A percentile compares a stretch with the other conserved stretches of the same genome.
Conservation (phyloP, 1,140 invertebrate species). For the Drosophila parabipectinata region DNA sequence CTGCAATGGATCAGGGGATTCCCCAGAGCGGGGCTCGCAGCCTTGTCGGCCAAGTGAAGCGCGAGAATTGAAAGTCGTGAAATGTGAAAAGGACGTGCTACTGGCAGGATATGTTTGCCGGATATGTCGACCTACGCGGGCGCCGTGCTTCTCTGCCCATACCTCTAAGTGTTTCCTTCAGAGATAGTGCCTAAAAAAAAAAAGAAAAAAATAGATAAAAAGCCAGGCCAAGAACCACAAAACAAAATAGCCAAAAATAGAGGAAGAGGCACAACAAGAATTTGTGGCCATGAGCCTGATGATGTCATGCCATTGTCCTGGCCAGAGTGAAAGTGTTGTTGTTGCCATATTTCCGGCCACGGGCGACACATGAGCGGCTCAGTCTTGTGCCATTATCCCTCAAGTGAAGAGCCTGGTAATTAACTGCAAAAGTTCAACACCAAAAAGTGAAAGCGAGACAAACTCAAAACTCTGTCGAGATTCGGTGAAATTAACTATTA, state of each 20-base stretch:
- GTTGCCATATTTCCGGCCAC: conserved; percentile 19
- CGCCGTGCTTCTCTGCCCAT: neutral
- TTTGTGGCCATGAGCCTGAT: conserved; percentile 56
- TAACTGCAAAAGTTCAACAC: conserved; percentile 30
- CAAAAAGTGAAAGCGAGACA: conserved; percentile 27
- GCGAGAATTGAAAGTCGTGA: conserved; percentile 31
- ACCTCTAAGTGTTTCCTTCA: conserved; percentile 30
- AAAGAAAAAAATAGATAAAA: conserved; percentile 27
- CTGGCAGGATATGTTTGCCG: conserved; percentile 45
- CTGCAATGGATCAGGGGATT: conserved; percentile 55
- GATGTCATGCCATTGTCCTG: conserved; percentile 65
- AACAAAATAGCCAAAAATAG: conserved; percentile 16
- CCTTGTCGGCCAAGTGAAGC: conserved; percentile 15
- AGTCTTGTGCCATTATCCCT: conserved; percentile 62
- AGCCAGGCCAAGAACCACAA: conserved; percentile 27
- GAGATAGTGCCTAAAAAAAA: conserved; percentile 35
- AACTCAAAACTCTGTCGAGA: conserved; percentile 4
- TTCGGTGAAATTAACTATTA: conserved; percentile 52
- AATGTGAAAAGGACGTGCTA: conserved; percentile 22
- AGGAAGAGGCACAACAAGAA: conserved; percentile 43
- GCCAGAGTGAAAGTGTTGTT: conserved; percentile 73
- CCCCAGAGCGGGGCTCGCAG: conserved; percentile 21
- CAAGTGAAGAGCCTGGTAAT: conserved; percentile 49
- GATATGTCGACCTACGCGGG: conserved; percentile 34
- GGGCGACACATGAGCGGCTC: conserved; percentile 59